Conservation (phyloP, 2,113 vertebrate genomes). For the Xiphophorus couchianus region DNA sequence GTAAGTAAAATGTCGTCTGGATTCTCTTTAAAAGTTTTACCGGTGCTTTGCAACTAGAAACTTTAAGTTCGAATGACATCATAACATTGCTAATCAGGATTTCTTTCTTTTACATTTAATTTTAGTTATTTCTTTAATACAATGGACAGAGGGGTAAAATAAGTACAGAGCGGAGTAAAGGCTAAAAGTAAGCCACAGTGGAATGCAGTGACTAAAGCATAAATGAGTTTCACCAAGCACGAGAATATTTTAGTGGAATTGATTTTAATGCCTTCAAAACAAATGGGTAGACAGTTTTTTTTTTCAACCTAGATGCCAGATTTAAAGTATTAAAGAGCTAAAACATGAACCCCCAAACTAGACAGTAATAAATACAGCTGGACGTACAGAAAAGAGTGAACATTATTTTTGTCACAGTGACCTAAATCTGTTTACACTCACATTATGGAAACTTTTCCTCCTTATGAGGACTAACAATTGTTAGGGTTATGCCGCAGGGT, state of each 20-base stretch:
- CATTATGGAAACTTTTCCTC: neutral
- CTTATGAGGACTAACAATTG: neutral
- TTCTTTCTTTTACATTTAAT: neutral
- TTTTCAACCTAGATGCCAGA: neutral
- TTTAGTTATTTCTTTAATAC: neutral
- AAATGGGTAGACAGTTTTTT: neutral
- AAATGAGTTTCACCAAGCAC: conserved; percentile 8
- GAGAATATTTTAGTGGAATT: conserved; percentile 4
- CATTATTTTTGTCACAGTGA: neutral
- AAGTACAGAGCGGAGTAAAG: neutral
- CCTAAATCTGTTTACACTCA: neutral
- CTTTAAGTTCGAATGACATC: neutral
- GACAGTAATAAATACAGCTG: neutral
- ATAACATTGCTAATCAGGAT: neutral
- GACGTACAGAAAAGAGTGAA: neutral
- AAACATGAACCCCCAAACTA: neutral
- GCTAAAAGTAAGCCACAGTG: conserved; percentile 45
- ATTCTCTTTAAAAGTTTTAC: neutral
- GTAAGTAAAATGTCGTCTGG: conserved; percentile 54
- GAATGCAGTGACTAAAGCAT: conserved; percentile 56
- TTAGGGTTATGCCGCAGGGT: neutral
- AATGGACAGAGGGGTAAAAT: neutral
- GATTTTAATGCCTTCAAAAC: conserved; percentile 3
- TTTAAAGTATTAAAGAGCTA: neutral
- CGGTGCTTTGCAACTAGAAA: neutral